These are phyloP conservation scores for Columbina picui DNA, from an alignment of 2,113 vertebrate genomes.

Conservation along the genomic window DNA sequence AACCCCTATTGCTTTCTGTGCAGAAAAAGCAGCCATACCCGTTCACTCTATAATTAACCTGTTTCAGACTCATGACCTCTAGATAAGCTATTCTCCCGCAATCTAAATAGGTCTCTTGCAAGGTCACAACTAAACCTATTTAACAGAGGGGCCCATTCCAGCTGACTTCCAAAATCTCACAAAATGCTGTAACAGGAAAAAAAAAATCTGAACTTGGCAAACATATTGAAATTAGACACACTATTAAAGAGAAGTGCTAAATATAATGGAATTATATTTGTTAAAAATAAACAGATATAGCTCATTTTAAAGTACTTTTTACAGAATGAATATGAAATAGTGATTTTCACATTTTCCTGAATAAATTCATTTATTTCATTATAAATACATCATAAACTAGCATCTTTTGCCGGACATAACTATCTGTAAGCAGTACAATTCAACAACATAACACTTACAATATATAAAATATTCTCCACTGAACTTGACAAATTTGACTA, in stretches of 20 bases:
- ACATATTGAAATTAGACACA: not conserved
- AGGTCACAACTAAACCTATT: not conserved
- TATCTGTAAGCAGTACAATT: not conserved
- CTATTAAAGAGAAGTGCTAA: not conserved
- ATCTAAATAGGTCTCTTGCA: not conserved
- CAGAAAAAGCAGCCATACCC: not conserved
- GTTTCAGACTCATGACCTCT: constrained; percentile 3
- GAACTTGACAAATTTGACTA: not conserved
- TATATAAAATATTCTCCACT: not conserved
- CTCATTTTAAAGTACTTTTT: not conserved
- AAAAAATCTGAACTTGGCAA: not conserved
- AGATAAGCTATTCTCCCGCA: not conserved
- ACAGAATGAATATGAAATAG: not conserved
- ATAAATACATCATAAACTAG: not conserved
- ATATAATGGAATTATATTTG: not conserved
- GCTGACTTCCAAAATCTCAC: not conserved
- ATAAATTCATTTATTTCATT: not conserved
- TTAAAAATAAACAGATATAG: not conserved
- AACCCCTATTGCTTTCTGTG: not conserved
- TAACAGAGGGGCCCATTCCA: not conserved
- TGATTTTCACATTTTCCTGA: not conserved
- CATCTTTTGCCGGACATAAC: not conserved
- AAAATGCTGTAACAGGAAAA: not conserved
- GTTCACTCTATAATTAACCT: not conserved
- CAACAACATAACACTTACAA: not conserved